phyloP scores from a whole-genome alignment of 1,140 invertebrate genomes.

The Macrotrachela quadricornifera region DNA sequence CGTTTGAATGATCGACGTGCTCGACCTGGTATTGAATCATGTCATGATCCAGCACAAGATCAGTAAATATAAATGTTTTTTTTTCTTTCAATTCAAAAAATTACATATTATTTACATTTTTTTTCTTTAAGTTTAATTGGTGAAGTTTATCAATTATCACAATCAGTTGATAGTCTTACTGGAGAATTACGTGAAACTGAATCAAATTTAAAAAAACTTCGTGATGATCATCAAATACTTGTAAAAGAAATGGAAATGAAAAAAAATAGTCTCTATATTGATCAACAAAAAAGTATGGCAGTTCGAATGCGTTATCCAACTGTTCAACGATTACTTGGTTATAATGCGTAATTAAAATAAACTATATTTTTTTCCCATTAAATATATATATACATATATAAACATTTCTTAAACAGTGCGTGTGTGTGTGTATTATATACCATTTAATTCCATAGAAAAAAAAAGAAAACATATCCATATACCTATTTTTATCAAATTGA shows the following conservation, averaged over 20 bases:
- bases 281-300: conserved; percentile 8
- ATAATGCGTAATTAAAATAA: background rate
- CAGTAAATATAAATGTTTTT: background rate
- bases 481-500: too few species aligned
- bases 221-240: conserved; percentile 26
- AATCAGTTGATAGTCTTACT: conserved; percentile 26
- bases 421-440: too few species aligned
- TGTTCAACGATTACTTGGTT: conserved; percentile 2
- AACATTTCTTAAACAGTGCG: too few species aligned
- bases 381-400: too few species aligned
- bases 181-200: conserved; percentile 24
- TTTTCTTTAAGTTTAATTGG: conserved; percentile 22
- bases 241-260: conserved; percentile 29
- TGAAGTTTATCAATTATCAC: conserved; percentile 27
- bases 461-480: too few species aligned
- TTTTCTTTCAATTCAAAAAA: too few species aligned
- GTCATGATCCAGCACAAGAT: conserved; percentile 5
- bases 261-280: conserved; percentile 29
- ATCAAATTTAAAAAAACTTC: conserved; percentile 26
- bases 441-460: too few species aligned
- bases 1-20: conserved; percentile 22
- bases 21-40: conserved; percentile 5
- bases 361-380: too few species aligned
- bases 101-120: too few species aligned
- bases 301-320: conserved; percentile 4